Base-by-base conservation (phyloP, 2,797 vertebrate species). In the Hyperoplus immaculatus region DNA sequence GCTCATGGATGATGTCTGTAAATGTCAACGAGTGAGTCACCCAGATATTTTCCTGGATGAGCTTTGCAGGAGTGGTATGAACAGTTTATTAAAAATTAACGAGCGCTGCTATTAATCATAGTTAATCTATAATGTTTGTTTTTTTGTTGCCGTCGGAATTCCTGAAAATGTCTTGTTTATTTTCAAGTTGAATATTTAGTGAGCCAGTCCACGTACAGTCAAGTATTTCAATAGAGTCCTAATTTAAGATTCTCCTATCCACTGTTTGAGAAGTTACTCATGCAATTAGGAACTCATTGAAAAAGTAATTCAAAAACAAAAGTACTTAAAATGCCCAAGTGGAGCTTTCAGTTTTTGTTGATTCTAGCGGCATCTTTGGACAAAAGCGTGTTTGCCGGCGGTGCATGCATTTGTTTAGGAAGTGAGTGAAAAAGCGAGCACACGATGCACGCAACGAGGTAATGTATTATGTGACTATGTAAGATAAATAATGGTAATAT, bases 11-110 rank as follows among this genome's bases (percentile, higher is more conserved):
- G 50, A 76, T 74, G 67, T 84, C 70, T 60, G 64, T 84, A 77
- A 87, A 92, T 85, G 69, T 87, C 81, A 51, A 67, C 69, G 61
- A 47, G 65, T 66, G 58, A 80, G 78, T 94, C 83, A 86, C 29
- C 29, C 13, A 69, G 50, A 62, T 60, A 57, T 81, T 87, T 82
- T 81, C 29, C 61, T 92, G 87, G 82, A 89, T 72, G 55, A 61
- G 72, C 54, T 75, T 80, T 75, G 69, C 75, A 79, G 74, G 47
- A 13, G 29, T 63, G 76, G 80, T 80, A 76, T 81, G 69, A 76
- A 13, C 29, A 65, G 49, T 54, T 68, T 67, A 84, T 81, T 80
- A 78, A 43, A 76, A 75, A 83, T 47, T 59, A 77, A 51, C 78
- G 10, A 83, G 47, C 9, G 58, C 66, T 71, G 66, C 67, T 70